phyloP scores from a whole-genome alignment of 2,797 vertebrate species.

The Meda fulgida region DNA sequence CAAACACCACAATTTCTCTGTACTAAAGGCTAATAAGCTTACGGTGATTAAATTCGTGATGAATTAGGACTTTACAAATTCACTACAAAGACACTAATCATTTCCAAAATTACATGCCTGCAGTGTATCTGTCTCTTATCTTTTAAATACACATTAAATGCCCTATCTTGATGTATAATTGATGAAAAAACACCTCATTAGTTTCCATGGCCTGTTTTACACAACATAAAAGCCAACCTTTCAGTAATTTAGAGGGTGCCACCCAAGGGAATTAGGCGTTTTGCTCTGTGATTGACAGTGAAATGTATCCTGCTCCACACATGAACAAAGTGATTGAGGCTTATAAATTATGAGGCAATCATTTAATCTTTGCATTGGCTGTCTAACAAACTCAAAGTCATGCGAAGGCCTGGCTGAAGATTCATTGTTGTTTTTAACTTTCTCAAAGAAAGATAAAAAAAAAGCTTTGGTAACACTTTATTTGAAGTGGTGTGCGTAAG shows the following conservation, averaged over 20 bases:
- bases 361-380: slow-evolving; percentile 30
- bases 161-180: slow-evolving; percentile 57
- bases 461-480: no score
- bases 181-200: slow-evolving; percentile 55
- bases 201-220: slow-evolving; percentile 47
- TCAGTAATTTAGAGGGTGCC: slow-evolving; percentile 26
- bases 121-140: slow-evolving; percentile 37
- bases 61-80: slow-evolving; percentile 25
- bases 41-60: slow-evolving; percentile 18
- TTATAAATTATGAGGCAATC: no score
- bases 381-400: neutral
- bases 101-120: neutral
- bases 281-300: slow-evolving; percentile 23
- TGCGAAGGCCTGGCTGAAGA: neutral
- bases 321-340: neutral
- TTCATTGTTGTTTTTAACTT: slow-evolving; percentile 4
- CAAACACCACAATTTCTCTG: neutral
- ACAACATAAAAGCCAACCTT: slow-evolving; percentile 44
- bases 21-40: neutral
- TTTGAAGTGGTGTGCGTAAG: no score
- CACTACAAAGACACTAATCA: slow-evolving; percentile 21
- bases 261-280: slow-evolving; percentile 13
- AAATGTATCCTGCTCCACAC: neutral
- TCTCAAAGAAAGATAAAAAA: neutral
- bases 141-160: slow-evolving; percentile 50